A percentile compares a stretch with the other conserved stretches of the same genome.
phyloP scores from a whole-genome alignment of 2,797 vertebrate species.

The Microtus agrestis region DNA sequence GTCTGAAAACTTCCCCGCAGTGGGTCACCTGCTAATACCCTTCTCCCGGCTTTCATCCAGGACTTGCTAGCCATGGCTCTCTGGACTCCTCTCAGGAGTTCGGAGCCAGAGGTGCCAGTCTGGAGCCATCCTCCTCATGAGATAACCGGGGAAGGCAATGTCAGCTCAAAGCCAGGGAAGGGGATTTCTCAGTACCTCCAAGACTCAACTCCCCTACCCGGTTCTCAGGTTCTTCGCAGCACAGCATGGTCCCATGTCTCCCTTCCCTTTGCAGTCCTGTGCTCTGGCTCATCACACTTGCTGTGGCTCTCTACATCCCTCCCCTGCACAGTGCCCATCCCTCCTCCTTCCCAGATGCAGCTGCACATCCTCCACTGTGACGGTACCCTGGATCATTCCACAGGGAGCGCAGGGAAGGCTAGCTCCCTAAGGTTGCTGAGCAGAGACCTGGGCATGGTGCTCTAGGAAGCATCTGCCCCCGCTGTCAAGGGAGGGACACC shows the following conservation, averaged over 20 bases:
- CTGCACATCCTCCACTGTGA: background rate
- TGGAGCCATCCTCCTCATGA: background rate
- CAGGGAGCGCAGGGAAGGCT: background rate
- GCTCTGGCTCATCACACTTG: background rate
- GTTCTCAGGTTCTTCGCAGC: background rate
- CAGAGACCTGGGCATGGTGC: rapidly evolving
- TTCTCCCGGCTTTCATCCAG: background rate
- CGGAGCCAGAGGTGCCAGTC: background rate
- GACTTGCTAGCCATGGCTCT: background rate
- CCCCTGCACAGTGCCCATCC: background rate
- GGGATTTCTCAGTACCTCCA: background rate
- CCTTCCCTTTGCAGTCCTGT: background rate
- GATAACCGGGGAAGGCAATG: background rate
- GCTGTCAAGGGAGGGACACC: background rate
- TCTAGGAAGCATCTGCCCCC: background rate
- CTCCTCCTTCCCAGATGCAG: background rate
- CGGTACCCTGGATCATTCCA: background rate
- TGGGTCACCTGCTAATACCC: rapidly evolving
- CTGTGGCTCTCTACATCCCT: background rate
- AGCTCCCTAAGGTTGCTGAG: background rate
- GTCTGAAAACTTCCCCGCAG: background rate
- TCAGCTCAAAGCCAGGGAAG: background rate
- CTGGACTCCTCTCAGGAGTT: background rate
- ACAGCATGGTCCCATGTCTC: rapidly evolving
- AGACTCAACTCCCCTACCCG: background rate